A percentile compares a stretch with the other conserved stretches of the same genome.
These are phyloP conservation scores for Heteromormyrus szaboi DNA, from an alignment of 2,797 vertebrate species.

Conservation along the genomic window DNA sequence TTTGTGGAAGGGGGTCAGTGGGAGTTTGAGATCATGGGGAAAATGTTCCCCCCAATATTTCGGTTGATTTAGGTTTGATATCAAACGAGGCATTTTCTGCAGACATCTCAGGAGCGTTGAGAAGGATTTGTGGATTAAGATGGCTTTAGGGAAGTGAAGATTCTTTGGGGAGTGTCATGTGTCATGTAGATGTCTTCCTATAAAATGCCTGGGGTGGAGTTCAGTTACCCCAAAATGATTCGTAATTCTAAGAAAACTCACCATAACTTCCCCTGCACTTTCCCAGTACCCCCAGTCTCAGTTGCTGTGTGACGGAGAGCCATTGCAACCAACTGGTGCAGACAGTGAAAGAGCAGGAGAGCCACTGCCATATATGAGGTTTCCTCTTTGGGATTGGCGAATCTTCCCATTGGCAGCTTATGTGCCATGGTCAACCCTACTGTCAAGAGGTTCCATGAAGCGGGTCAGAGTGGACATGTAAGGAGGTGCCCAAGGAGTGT, in stretches of 20 bases:
- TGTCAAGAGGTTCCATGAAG: not conserved
- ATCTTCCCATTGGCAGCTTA: not conserved
- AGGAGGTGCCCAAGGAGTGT: not conserved
- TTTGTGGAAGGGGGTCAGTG: not conserved
- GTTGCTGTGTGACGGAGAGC: not conserved
- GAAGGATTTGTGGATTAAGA: not conserved
- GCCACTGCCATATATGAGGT: not conserved
- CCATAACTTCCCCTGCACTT: not conserved
- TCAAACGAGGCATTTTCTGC: not conserved
- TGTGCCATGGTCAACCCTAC: not conserved
- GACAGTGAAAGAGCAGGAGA: constrained; percentile 5
- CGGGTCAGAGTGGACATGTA: not conserved
- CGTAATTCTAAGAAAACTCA: not conserved
- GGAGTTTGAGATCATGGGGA: not conserved
- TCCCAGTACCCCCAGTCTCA: not conserved
- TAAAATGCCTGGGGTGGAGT: not conserved
- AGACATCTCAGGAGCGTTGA: not conserved
- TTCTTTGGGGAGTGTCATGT: not conserved
- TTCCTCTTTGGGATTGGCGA: not conserved
- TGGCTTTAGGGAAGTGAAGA: not conserved
- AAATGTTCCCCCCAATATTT: not conserved
- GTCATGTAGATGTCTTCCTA: not conserved
- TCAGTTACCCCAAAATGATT: not conserved
- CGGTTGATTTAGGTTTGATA: not conserved
- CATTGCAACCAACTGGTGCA: not conserved